Conservation (phyloP, 1,140 invertebrate genomes). For the Bombus polaris region DNA sequence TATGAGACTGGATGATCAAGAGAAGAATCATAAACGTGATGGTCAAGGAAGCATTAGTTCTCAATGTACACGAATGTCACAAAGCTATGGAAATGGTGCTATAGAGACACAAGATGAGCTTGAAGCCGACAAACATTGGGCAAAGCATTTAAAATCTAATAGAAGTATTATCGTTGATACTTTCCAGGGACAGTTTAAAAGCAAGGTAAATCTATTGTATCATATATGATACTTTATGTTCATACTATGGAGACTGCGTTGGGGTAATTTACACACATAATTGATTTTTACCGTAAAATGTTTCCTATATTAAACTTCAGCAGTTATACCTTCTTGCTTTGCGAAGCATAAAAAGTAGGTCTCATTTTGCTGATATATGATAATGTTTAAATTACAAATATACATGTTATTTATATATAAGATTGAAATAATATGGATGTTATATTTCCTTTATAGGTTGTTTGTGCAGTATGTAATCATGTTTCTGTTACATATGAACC, state of each 20-base stretch:
- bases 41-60: slow-evolving; percentile 63
- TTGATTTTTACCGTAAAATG: slow-evolving; percentile 63
- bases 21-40: slow-evolving; percentile 79
- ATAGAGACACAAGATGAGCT: slow-evolving; percentile 78
- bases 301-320: slow-evolving; percentile 72
- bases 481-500: slow-evolving; percentile 89
- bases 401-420: not conserved
- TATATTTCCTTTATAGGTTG: slow-evolving; percentile 83
- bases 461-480: slow-evolving; percentile 87
- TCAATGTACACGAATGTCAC: slow-evolving; percentile 68
- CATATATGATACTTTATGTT: not conserved
- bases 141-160: slow-evolving; percentile 85
- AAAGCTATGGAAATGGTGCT: slow-evolving; percentile 75
- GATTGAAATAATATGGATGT: not conserved
- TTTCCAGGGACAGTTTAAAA: slow-evolving; percentile 89
- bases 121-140: slow-evolving; percentile 86
- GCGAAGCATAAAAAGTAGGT: slow-evolving; percentile 49
- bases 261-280: slow-evolving; percentile 53
- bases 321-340: slow-evolving; percentile 70
- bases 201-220: slow-evolving; percentile 83
- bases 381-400: not conserved
- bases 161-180: slow-evolving; percentile 87
- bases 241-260: slow-evolving; percentile 63
- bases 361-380: slow-evolving; percentile 64
- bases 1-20: slow-evolving; percentile 81